Evolutionary conservation across 1,140 invertebrate genomes (phyloP), one percentile per base, ranked within the genome.

Genomic region (Micrasema longulum): DNA sequence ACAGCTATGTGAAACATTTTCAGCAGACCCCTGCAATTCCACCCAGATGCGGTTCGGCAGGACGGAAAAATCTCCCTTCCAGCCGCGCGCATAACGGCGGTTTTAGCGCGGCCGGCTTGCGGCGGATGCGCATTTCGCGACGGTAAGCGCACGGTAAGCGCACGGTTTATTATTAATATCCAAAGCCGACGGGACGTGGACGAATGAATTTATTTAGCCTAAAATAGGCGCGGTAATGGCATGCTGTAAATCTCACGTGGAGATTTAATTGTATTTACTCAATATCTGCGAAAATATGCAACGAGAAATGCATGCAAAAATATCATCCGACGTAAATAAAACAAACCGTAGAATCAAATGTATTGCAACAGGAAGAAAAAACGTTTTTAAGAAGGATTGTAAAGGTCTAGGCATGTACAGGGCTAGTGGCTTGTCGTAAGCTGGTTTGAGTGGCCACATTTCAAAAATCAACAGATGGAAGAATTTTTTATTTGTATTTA

Each of bases 111-210:
- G 2, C 2, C 4, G 26, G 1, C 1, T 14, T 55, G 7, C 20
- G 7, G 52, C 4, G 6, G 11, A 55, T 22, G 14, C 22, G 11
- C 14, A 7, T 2, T 48, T 48, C 11, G 52, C 6, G 35, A 4
- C 35, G 31, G 52, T 36, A n/a, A 31, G 52, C 16, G 10, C 16
- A 18, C 22, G 43, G 41, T 36, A n/a, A 31, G 52, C 16, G 10
- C 16, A 18, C 22, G 43, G 41, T 64, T 16, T 64, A 64, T 64
- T 64, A 64, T 64, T 64, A 64, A 64, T 64, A 64, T 26, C 60
- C 41, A 16, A 23, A 47, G 20, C 26, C 43, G 38, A 12, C 57
- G 18, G 20, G n/a, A 45, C 41, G 41, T 64, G 43, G 47, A 60
- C 18, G 35, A 60, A 64, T 64, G 26, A 48, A 64, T 64, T 48